These are phyloP conservation scores for Amiota minor DNA, from an alignment of 2,888 invertebrate species.

Conservation along the genomic window DNA sequence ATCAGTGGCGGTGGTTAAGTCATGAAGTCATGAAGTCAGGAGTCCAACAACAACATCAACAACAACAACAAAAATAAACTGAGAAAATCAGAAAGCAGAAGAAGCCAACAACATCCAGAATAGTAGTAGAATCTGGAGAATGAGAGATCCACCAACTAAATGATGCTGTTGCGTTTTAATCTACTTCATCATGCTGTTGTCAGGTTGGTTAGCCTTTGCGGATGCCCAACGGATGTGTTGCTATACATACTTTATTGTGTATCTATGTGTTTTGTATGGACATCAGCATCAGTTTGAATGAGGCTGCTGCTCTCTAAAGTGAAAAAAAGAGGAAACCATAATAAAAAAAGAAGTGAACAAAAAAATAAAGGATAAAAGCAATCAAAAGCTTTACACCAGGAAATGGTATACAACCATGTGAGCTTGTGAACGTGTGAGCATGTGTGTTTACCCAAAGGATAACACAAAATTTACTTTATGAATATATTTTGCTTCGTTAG, in stretches of 20 bases:
- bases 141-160: neutral
- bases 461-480: constrained; percentile 9
- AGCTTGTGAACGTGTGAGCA: constrained; percentile 2
- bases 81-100: too few species aligned
- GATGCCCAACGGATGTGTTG: constrained; percentile 31
- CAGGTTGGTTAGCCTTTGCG: constrained; percentile 32
- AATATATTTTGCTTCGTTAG: constrained; percentile 23
- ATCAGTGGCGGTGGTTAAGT: constrained; percentile 50
- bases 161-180: neutral
- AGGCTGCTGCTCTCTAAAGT: too few species aligned
- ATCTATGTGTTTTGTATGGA: neutral
- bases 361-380: neutral
- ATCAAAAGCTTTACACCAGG: neutral
- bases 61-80: neutral
- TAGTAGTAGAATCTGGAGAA: neutral
- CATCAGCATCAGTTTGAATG: too few species aligned
- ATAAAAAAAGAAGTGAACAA: neutral
- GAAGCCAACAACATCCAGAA: too few species aligned
- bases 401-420: neutral
- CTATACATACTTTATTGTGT: constrained; percentile 20
- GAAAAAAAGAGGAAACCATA: neutral
- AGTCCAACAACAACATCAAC: neutral
- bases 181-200: constrained; percentile 24
- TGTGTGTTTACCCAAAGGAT: constrained; percentile 23
- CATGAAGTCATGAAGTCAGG: constrained; percentile 37